These are phyloP conservation scores for Microplitis mediator DNA, from an alignment of 1,140 invertebrate genomes.

Conservation along the genomic window DNA sequence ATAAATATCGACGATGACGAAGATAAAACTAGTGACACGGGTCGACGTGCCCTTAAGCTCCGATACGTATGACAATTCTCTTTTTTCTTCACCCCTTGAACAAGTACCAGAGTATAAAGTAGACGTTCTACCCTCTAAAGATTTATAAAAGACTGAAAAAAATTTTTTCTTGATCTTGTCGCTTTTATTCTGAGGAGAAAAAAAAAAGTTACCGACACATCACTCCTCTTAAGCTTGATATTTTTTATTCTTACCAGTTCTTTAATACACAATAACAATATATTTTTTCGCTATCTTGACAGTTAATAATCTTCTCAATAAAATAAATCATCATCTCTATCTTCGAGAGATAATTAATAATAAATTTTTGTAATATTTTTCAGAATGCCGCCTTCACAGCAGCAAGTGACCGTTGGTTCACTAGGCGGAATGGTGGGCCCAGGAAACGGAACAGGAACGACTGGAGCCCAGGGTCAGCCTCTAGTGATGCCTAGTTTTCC, in stretches of 20 bases:
- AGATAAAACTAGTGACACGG: constrained; percentile 46
- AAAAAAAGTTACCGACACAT: background rate
- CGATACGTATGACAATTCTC: background rate
- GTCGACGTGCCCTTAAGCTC: constrained; percentile 32
- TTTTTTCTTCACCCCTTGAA: constrained; percentile 1
- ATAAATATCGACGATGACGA: constrained; percentile 46
- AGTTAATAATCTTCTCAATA: background rate
- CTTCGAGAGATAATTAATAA: background rate
- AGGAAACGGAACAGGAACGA: constrained; percentile 53
- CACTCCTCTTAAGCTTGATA: background rate
- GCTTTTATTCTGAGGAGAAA: background rate
- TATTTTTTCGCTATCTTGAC: too few species aligned
- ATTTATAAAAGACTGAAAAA: constrained; percentile 13
- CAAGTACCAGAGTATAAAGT: background rate
- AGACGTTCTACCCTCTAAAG: background rate
- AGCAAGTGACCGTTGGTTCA: constrained; percentile 59
- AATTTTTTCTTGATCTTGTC: constrained; percentile 14
- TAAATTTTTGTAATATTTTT: constrained; percentile 39
- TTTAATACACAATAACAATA: too few species aligned
- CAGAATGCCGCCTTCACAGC: constrained; percentile 62
- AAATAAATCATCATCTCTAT: background rate
- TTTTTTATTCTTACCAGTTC: too few species aligned
- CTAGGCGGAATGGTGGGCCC: constrained; percentile 53
- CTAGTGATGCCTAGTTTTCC: constrained; percentile 83
- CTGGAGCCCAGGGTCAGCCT: constrained; percentile 62